These are phyloP conservation scores for Lethocerus indicus DNA, from an alignment of 1,140 invertebrate genomes.

Conservation along the genomic window DNA sequence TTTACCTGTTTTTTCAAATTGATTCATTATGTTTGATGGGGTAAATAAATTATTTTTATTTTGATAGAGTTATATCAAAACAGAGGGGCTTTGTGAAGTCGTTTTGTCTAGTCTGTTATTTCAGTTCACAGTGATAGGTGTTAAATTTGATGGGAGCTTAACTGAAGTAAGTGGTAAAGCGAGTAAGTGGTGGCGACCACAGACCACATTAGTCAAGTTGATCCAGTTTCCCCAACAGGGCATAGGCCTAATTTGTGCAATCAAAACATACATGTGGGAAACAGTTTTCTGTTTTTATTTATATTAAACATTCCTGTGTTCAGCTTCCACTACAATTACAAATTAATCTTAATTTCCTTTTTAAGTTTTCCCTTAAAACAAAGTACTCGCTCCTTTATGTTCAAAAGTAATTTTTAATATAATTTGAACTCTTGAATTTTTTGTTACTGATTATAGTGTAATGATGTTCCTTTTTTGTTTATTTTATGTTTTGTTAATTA, in stretches of 20 bases:
- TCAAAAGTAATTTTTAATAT: background rate
- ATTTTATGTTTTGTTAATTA: background rate
- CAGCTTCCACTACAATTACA: too few relatives aligned
- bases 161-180: too few relatives aligned
- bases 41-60: too few relatives aligned
- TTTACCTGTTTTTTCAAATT: background rate
- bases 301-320: constrained; percentile 3
- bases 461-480: constrained; percentile 4
- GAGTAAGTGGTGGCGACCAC: too few relatives aligned
- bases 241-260: constrained; percentile 7
- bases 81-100: constrained; percentile 5
- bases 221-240: too few relatives aligned
- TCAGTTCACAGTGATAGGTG: constrained; percentile 1
- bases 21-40: too few relatives aligned
- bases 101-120: constrained; percentile 10
- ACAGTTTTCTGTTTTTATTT: constrained; percentile 1
- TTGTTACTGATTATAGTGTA: background rate
- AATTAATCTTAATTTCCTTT: background rate
- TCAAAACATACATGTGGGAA: constrained; percentile 7
- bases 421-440: background rate
- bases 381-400: too few relatives aligned
- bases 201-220: too few relatives aligned
- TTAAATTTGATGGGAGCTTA: too few relatives aligned
- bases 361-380: background rate
- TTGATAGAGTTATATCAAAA: too few relatives aligned